These are phyloP conservation scores for Halesus radiatus DNA, from an alignment of 1,140 invertebrate species.

Conservation along the genomic window DNA sequence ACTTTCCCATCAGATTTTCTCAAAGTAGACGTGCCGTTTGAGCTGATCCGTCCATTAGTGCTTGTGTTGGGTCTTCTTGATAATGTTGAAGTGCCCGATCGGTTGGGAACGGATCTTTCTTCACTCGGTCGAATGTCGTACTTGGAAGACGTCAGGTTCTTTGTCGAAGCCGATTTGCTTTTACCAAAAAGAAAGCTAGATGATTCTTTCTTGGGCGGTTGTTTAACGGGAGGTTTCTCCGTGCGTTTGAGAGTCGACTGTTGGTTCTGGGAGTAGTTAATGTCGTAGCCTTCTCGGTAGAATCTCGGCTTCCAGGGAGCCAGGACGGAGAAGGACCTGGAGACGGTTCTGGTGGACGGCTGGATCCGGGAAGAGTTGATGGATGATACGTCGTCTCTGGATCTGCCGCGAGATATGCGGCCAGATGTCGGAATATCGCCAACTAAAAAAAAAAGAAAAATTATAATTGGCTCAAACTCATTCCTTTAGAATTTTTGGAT, in stretches of 20 bases:
- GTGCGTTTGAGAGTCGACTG: constrained; percentile 67
- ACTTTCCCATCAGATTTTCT: constrained; percentile 63
- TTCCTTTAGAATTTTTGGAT: too few species aligned
- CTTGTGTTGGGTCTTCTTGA: constrained; percentile 60
- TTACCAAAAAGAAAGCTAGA: constrained; percentile 59
- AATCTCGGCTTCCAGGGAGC: constrained; percentile 86
- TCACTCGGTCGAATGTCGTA: constrained; percentile 65
- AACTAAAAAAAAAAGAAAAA: constrained; percentile 67
- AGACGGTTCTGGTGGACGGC: constrained; percentile 81
- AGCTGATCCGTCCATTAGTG: constrained; percentile 58
- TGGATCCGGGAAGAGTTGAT: constrained; percentile 72
- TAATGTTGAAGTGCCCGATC: constrained; percentile 58
- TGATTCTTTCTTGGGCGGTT: constrained; percentile 63
- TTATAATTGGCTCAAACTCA: not conserved
- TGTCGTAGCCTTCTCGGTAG: constrained; percentile 80
- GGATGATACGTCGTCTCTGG: constrained; percentile 80
- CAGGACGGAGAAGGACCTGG: constrained; percentile 85
- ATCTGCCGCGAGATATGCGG: constrained; percentile 71
- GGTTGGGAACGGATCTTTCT: constrained; percentile 42
- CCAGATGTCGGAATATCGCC: constrained; percentile 81
- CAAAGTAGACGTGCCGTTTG: constrained; percentile 55
- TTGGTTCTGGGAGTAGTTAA: constrained; percentile 83
- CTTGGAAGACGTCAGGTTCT: constrained; percentile 61
- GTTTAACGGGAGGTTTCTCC: constrained; percentile 63
- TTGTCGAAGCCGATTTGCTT: constrained; percentile 61